These are phyloP conservation scores for Synanthedon vespiformis DNA, from an alignment of 2,888 invertebrate species.

Conservation along the genomic window DNA sequence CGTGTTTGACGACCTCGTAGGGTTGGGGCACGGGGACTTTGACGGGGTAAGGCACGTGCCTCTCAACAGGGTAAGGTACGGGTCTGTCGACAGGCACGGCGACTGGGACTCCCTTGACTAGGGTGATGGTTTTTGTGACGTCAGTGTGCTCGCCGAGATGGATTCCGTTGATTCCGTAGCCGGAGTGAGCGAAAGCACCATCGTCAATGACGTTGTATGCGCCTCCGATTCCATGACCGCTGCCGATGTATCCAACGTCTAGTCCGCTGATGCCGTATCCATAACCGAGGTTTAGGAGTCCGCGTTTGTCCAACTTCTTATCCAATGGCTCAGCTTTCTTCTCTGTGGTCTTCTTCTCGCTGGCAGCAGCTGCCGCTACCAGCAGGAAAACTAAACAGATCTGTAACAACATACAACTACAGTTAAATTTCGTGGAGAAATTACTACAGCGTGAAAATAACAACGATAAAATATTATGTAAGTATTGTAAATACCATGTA, in stretches of 20 bases:
- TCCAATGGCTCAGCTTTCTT: constrained; percentile 73
- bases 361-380: constrained; percentile 79
- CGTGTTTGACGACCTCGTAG: constrained; percentile 77
- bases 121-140: constrained; percentile 74
- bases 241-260: constrained; percentile 79
- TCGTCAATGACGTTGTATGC: constrained; percentile 58
- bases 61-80: constrained; percentile 75
- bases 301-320: constrained; percentile 86
- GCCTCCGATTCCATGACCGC: constrained; percentile 68
- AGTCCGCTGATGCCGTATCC: constrained; percentile 83
- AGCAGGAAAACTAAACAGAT: constrained; percentile 81
- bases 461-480: background rate
- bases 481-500: background rate
- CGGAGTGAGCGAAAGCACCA: constrained; percentile 21
- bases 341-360: constrained; percentile 72
- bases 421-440: background rate
- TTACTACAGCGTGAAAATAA: too few species aligned
- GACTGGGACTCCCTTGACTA: constrained; percentile 74
- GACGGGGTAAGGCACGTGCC: constrained; percentile 75
- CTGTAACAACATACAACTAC: constrained; percentile 45
- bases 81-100: constrained; percentile 75
- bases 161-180: constrained; percentile 30
- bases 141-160: constrained; percentile 58
- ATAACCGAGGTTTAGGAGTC: constrained; percentile 82
- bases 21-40: constrained; percentile 78